Base-by-base conservation (phyloP, 1,140 invertebrate species). In the Arctopsyche grandis region DNA sequence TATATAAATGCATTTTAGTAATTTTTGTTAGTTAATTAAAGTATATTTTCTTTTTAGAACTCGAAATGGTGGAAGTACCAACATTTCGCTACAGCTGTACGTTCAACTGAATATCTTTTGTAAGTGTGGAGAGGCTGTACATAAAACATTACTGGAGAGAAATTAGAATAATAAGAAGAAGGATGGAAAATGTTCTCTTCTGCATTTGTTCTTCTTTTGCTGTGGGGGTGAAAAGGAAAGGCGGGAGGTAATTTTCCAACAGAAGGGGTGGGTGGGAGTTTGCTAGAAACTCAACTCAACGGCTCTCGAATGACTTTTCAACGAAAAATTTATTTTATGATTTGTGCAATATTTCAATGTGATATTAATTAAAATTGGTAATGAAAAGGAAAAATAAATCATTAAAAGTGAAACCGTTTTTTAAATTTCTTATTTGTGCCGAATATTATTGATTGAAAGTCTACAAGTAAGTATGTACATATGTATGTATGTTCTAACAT, bases 151-250 rank as follows among this genome's bases (percentile, higher is more conserved):
- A 70, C 78, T 70, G 29, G 74, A 74, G 81, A 82, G 78, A 82
- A 82, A 82, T 82, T 82, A 79, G 78, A 82, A 82, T 82, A 82
- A 82, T 82, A 79, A 82, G 80, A 82, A 79, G 81, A 78, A 78
- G 73, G 80, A 79, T 73, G 77, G 80, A 78, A 48, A 77, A 73
- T 56, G 75, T 73, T 66, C 69, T 81, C 80, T 79, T 81, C 81
- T 80, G 70, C 78, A 79, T 69, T 80, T 69, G 71, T 79, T 70
- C 78, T 82, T 78, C 74, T 79, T 75, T 75, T 71, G 74, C 24
- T 22, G 71, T 16, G 69, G n/a, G 79, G 52, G 26, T 29, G 38
- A 26, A 74, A 19, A 16, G 12, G 48, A 52, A 12, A 16, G 12
- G 12, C 16, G 10, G 48, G 16, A 46, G n/a, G 63, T 5, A 16